Percentiles rank a stretch among this genome's conserved stretches.
Evolutionary conservation across 2,113 vertebrate genomes (phyloP).

Genomic region (Brienomyrus longianalis): DNA sequence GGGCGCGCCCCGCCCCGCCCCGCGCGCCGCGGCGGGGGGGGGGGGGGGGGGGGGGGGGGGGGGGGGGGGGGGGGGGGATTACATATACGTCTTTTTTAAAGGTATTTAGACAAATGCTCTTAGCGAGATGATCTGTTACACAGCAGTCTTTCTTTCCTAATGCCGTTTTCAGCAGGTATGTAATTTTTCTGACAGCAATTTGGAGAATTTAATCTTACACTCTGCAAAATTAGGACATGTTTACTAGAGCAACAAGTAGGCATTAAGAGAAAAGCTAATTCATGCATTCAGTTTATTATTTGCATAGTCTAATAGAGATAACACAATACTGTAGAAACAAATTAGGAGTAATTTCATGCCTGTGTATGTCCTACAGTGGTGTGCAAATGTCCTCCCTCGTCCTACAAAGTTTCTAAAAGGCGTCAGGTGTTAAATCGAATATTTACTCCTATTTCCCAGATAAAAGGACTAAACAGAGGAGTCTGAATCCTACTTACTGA

Average conservation of each 20-base stretch:
- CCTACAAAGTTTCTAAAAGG: neutral
- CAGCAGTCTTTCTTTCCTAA: neutral
- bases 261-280: neutral
- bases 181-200: constrained; percentile 14
- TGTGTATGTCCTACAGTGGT: neutral
- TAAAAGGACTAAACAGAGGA: neutral
- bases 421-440: neutral
- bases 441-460: neutral
- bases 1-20: too few species aligned
- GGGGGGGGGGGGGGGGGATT: neutral
- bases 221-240: constrained; percentile 7
- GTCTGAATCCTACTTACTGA: neutral
- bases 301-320: constrained; percentile 6
- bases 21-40: too few species aligned
- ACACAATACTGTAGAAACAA: constrained; percentile 12
- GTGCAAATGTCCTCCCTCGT: neutral
- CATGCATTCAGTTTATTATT: constrained; percentile 16
- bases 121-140: constrained; percentile 1
- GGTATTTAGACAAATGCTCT: constrained; percentile 4
- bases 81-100: neutral
- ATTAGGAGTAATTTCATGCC: constrained; percentile 18
- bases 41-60: neutral
- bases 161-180: neutral
- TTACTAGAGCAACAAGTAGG: neutral
- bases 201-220: constrained; percentile 10